Evolutionary conservation across 1,140 invertebrate genomes (phyloP).

Genomic region (Polypedilum pembai): DNA sequence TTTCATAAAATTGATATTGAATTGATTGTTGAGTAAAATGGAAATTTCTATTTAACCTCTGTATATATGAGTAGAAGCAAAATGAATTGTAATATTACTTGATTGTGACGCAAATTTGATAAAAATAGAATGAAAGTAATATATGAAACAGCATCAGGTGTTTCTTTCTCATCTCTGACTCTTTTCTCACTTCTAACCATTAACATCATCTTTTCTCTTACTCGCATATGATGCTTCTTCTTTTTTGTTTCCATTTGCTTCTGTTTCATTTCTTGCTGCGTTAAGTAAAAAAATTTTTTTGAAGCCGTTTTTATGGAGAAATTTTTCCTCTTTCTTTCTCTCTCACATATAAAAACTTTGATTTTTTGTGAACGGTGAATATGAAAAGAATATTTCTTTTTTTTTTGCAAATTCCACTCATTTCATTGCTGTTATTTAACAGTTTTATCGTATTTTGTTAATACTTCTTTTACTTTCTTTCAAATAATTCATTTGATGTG

Average conservation of each 20-base stretch:
- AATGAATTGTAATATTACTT: slow-evolving; percentile 6
- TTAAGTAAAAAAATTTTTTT: not conserved
- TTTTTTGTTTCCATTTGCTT: not conserved
- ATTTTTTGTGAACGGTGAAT: not conserved
- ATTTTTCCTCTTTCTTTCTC: too few relatives aligned
- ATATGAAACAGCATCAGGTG: slow-evolving; percentile 3
- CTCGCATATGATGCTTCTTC: not conserved
- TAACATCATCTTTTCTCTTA: too few relatives aligned
- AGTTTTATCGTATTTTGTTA: not conserved
- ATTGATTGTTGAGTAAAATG: too few relatives aligned
- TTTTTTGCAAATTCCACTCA: not conserved
- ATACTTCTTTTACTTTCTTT: not conserved
- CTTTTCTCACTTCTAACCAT: too few relatives aligned
- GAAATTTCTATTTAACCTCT: too few relatives aligned
- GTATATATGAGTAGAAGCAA: not conserved
- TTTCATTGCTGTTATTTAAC: not conserved
- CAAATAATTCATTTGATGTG: not conserved
- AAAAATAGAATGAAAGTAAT: slow-evolving; percentile 5
- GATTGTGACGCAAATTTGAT: not conserved
- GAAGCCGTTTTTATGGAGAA: too few relatives aligned
- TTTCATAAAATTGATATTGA: too few relatives aligned
- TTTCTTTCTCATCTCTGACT: not conserved
- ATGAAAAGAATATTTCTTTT: not conserved
- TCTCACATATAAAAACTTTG: too few relatives aligned
- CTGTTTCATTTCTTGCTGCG: not conserved